Evolutionary conservation across 92 coral and sea anemone species (phyloP).

Genomic region (Diadumene lineata): DNA sequence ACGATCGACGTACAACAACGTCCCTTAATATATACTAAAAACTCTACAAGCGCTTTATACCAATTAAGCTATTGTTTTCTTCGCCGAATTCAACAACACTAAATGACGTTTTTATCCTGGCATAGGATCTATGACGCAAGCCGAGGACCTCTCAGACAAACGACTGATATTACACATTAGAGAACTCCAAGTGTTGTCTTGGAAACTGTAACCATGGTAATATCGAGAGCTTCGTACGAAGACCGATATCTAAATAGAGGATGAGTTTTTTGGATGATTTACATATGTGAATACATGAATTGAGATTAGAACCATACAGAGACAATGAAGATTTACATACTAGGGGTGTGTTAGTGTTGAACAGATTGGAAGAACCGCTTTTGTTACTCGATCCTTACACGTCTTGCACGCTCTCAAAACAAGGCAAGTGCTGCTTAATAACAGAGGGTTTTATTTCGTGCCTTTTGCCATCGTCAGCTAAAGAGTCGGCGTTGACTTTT

Average conservation of each 20-base stretch:
- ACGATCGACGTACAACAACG: too few relatives aligned
- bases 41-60: too few relatives aligned
- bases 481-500: not conserved
- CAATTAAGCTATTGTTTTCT: too few relatives aligned
- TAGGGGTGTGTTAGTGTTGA: not conserved
- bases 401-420: not conserved
- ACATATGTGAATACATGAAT: conserved; percentile 15
- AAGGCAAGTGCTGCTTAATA: not conserved
- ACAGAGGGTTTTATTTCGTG: not conserved
- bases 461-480: not conserved
- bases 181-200: not conserved
- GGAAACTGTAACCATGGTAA: conserved; percentile 8
- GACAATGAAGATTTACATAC: not conserved
- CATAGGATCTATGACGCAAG: not conserved
- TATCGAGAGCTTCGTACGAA: not conserved
- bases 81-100: too few relatives aligned
- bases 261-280: not conserved
- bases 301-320: not conserved
- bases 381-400: too few relatives aligned
- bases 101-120: too few relatives aligned
- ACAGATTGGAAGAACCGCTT: not conserved
- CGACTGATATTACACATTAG: not conserved
- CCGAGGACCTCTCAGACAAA: not conserved
- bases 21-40: too few relatives aligned
- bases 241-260: not conserved